Base-by-base conservation (phyloP, 2,113 vertebrate genomes). In the Ctenodactylus gundi region DNA sequence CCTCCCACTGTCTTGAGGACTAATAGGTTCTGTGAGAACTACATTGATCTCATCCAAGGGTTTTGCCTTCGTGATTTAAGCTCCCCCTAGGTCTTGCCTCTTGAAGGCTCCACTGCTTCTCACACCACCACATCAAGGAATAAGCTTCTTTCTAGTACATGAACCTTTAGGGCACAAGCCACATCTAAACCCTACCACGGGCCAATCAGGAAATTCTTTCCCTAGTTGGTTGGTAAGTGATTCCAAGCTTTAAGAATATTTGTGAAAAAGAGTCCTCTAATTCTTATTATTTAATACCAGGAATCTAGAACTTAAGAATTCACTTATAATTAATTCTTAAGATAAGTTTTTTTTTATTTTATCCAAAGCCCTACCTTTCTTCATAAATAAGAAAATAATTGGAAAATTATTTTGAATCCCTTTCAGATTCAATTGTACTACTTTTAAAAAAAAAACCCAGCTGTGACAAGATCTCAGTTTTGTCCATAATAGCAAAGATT, bases 221-320 rank as follows among this genome's bases (percentile, higher is more conserved):
- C n/a, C 58, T 3, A 13, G 9, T 49, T 31, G 23, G 17, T 49
- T 72, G 51, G 9, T 21, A 46, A 64, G 36, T 62, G 7, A 29
- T 64, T 64, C 55, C 64, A 49, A 34, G 31, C 34, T 64, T 53
- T 64, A 80, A 6, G 36, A 34, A 70, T 39, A 1, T 39, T 10
- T 57, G n/a, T 72, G 41, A 27, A 57, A 2, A 51, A 31, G 17
- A 34, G 83, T 58, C 77, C 49, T 82, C 53, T 34, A 21, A 55
- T 46, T 53, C 51, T 88, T 55, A 41, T 73, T 76, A 29, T 58
- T 70, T 53, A 57, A 72, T 18, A 49, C 20, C 7, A 36, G 57
- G 44, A 70, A 62, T 67, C 57, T 90, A 44, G 57, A 78, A 77
- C 68, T 89, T 77, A 25, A 90, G 85, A 88, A 76, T 88, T 94